phyloP scores from a whole-genome alignment of 2,888 invertebrate species.

The Caenorhabditis sp. region DNA sequence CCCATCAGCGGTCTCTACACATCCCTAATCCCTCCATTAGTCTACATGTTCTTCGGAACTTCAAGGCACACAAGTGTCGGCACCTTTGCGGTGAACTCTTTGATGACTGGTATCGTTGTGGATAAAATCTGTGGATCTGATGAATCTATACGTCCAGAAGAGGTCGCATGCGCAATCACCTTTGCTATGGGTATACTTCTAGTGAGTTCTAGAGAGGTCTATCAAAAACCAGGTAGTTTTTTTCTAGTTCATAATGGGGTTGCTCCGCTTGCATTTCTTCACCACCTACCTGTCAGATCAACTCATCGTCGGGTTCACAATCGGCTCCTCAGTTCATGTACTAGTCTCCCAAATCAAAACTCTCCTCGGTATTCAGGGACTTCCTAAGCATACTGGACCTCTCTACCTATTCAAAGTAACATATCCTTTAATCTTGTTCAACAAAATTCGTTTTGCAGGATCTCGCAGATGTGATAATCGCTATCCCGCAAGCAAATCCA shows the following conservation, averaged over 20 bases:
- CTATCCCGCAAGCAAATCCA: constrained; percentile 74
- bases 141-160: constrained; percentile 47
- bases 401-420: constrained; percentile 72
- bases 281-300: constrained; percentile 71
- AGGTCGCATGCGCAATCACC: constrained; percentile 82
- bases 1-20: constrained; percentile 79
- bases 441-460: constrained; percentile 51
- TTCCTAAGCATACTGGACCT: constrained; percentile 71
- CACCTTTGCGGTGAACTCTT: constrained; percentile 82
- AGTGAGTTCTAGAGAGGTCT: constrained; percentile 73
- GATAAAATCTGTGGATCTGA: background rate
- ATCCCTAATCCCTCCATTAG: constrained; percentile 88
- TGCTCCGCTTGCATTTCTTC: constrained; percentile 76
- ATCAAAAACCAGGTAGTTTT: too few relatives aligned
- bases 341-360: constrained; percentile 74
- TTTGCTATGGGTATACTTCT: constrained; percentile 81
- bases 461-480: constrained; percentile 76
- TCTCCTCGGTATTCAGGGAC: constrained; percentile 72
- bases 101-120: constrained; percentile 77
- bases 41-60: constrained; percentile 87
- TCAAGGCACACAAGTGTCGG: constrained; percentile 79
- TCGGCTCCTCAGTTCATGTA: constrained; percentile 74
- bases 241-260: constrained; percentile 80
- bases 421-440: too few relatives aligned
- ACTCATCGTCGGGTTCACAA: constrained; percentile 74